Conservation (phyloP, 2,113 vertebrate genomes). For the Nothobranchius furzeri region DNA sequence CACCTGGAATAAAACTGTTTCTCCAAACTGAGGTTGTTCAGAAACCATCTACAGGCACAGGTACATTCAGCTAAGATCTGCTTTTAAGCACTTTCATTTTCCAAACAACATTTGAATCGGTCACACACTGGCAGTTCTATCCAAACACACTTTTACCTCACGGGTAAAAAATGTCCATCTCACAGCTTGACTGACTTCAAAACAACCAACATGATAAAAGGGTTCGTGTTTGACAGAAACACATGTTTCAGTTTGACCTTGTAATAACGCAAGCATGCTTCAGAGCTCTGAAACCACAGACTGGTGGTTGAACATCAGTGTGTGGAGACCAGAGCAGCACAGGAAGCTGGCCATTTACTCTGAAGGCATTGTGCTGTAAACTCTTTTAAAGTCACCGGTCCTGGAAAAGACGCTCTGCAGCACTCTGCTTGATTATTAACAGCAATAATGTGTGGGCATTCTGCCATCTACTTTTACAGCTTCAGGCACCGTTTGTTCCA, state of each 20-base stretch:
- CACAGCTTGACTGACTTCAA: not conserved
- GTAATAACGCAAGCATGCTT: slow-evolving; percentile 54
- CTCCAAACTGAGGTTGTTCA: too few relatives aligned
- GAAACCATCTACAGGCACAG: too few relatives aligned
- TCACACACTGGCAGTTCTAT: too few relatives aligned
- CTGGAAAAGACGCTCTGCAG: not conserved
- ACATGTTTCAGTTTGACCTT: slow-evolving; percentile 70
- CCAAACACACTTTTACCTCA: not conserved
- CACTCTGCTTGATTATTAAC: not conserved
- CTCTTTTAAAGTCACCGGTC: not conserved
- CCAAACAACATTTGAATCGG: too few relatives aligned
- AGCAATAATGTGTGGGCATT: slow-evolving; percentile 6
- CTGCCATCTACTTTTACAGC: slow-evolving; percentile 21
- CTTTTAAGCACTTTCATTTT: too few relatives aligned
- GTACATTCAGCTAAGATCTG: too few relatives aligned
- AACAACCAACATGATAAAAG: slow-evolving; percentile 21
- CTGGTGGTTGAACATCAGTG: slow-evolving; percentile 38
- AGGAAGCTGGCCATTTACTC: slow-evolving; percentile 26
- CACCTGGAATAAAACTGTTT: too few relatives aligned
- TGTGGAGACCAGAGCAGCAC: slow-evolving; percentile 13
- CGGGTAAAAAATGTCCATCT: not conserved
- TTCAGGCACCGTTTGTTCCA: slow-evolving; percentile 9
- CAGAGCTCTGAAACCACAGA: slow-evolving; percentile 55
- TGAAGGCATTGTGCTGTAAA: slow-evolving; percentile 4
- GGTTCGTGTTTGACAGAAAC: slow-evolving; percentile 50